Evolutionary conservation across 2,888 invertebrate genomes (phyloP).

Genomic region (Zele albiditarsus): DNA sequence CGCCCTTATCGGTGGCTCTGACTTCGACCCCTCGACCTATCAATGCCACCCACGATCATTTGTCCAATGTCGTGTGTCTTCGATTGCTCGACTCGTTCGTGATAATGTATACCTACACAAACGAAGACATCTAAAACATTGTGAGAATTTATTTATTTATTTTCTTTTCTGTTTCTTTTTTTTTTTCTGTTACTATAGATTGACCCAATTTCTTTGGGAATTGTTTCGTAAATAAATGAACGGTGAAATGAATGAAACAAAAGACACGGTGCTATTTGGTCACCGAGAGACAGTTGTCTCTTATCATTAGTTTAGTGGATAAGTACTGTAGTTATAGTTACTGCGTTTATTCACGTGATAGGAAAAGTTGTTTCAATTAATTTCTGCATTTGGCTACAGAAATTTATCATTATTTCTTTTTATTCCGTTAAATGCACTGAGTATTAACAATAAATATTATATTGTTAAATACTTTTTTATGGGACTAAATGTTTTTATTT

Average conservation of each 20-base stretch:
- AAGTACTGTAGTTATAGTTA: too few relatives aligned
- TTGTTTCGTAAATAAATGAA: conserved; percentile 66
- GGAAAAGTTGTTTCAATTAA: background rate
- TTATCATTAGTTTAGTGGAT: too few relatives aligned
- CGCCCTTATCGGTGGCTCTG: conserved; percentile 63
- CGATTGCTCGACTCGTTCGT: conserved; percentile 34
- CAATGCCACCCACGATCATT: conserved; percentile 57
- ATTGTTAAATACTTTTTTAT: too few relatives aligned
- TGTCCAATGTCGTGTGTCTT: conserved; percentile 61
- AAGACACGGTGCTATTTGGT: conserved; percentile 54
- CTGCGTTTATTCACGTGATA: too few relatives aligned
- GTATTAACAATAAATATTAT: too few relatives aligned
- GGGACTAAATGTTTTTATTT: too few relatives aligned
- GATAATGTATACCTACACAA: conserved; percentile 5
- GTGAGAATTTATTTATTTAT: conserved; percentile 54
- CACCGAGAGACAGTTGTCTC: background rate
- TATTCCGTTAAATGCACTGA: too few relatives aligned
- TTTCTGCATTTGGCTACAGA: background rate
- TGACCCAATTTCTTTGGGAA: conserved; percentile 69
- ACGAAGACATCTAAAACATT: conserved; percentile 24
- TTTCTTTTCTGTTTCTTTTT: conserved; percentile 50
- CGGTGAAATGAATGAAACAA: conserved; percentile 66
- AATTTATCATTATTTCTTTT: too few relatives aligned
- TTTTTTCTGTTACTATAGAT: conserved; percentile 38
- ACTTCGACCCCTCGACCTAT: conserved; percentile 45